These are phyloP conservation scores for Pharmacophagus antenor DNA, from an alignment of 2,888 invertebrate genomes.

Conservation along the genomic window DNA sequence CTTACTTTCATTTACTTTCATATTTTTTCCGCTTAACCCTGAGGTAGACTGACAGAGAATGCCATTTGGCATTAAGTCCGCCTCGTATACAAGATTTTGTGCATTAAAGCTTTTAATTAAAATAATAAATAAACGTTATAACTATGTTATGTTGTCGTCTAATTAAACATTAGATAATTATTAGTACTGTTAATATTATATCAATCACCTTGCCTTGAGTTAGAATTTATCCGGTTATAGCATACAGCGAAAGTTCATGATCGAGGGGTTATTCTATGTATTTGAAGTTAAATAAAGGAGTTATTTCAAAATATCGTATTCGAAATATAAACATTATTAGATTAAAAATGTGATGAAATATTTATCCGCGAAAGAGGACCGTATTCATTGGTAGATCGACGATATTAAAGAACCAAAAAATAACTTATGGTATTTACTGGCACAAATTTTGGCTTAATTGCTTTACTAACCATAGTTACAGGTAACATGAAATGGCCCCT, in stretches of 20 bases:
- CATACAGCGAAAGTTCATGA: background rate
- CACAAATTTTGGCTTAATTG: background rate
- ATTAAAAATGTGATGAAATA: too few species aligned
- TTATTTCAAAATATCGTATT: background rate
- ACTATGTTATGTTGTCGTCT: too few species aligned
- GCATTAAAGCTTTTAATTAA: too few species aligned
- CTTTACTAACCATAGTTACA: conserved; percentile 30
- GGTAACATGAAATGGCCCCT: conserved; percentile 28
- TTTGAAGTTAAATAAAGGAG: background rate
- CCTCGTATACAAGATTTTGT: too few species aligned
- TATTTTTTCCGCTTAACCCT: background rate
- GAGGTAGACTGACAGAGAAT: too few species aligned
- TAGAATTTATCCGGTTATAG: background rate
- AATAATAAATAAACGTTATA: too few species aligned
- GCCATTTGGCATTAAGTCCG: too few species aligned
- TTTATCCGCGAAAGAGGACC: too few species aligned
- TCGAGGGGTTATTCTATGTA: conserved; percentile 3
- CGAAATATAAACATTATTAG: too few species aligned
- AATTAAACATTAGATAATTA: background rate
- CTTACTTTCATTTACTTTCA: background rate
- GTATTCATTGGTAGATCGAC: too few species aligned
- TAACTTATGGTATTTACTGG: too few species aligned
- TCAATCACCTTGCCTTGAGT: background rate
- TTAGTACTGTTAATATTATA: background rate
- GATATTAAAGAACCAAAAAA: too few species aligned